Base-by-base conservation (phyloP, 2,113 vertebrate species). In the Poeciliopsis prolifica region DNA sequence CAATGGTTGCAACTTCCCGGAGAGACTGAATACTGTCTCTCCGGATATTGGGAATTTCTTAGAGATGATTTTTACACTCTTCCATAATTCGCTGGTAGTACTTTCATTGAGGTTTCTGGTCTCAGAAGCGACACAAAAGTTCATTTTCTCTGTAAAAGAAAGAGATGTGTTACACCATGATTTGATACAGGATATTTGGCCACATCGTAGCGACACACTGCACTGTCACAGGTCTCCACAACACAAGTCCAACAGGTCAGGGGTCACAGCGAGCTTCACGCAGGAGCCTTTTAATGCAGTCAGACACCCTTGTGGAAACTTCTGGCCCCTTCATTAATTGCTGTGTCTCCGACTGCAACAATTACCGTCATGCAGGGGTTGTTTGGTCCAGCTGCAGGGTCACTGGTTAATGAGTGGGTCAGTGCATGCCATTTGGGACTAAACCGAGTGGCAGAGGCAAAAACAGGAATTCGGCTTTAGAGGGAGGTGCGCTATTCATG, bases 331-430 rank as follows among this genome's bases (percentile, higher is more conserved):
- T 81, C 80, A 85, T 82, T 93, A 92, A 88, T 93, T 87, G 76
- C 88, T 80, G 74, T 58, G 33, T 69, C 85, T 82, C 84, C 37
- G 81, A 92, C 83, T 79, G 84, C 87, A 89, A 87, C 88, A 87
- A 92, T 93, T 92, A 89, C 78, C 84, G 88, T 89, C 85, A 92
- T 89, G 80, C 87, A 82, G 90, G 84, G 86, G 90, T 82, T 89
- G 72, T 86, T 81, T 84, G 89, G 51, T 88, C 77, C 84, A 86
- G 82, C 88, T 87, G 85, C 90, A 82, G 86, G 85, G 90, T 91
- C 90, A 84, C 75, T 70, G 42, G 62, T 89, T 93, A 93, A 94
- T 93, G 91, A 93, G 85, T 85, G 80, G 83, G 79, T 88, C 78
- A 78, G 65, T 68, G 81, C 71, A 87, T 81, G 74, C 71, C 74